Evolutionary conservation across 2,113 vertebrate genomes (phyloP).

Genomic region (Alaudala cheleensis): DNA sequence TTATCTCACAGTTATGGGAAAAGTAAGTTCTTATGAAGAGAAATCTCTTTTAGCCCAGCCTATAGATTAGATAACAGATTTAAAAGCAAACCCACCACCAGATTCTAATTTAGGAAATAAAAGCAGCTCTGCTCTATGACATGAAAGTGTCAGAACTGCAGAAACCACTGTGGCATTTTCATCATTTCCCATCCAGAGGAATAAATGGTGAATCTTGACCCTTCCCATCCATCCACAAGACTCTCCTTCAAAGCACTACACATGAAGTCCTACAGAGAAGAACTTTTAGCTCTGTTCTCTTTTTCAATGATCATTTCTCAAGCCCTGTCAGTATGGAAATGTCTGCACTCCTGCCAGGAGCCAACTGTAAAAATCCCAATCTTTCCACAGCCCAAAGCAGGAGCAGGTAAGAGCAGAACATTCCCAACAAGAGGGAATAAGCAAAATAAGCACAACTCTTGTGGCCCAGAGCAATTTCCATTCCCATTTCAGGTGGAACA

Average conservation of each 20-base stretch:
- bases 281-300: not conserved
- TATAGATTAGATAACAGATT: constrained; percentile 4
- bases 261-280: not conserved
- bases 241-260: not conserved
- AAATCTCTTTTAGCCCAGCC: not conserved
- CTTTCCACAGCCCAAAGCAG: not conserved
- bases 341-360: not conserved
- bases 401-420: constrained; percentile 2
- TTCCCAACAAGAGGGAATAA: not conserved
- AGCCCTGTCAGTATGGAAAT: not conserved
- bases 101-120: constrained; percentile 15
- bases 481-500: not conserved
- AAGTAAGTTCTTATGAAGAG: not conserved
- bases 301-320: not conserved
- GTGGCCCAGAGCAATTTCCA: not conserved
- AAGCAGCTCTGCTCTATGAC: not conserved
- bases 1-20: constrained; percentile 7
- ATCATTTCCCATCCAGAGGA: not conserved
- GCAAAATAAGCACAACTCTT: not conserved
- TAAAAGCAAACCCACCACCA: not conserved
- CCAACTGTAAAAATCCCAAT: not conserved
- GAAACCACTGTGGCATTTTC: not conserved
- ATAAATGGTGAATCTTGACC: not conserved
- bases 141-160: not conserved
- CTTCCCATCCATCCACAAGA: not conserved